Percentiles rank a stretch among this genome's conserved stretches.
phyloP scores from a whole-genome alignment of 2,113 vertebrate species.

The Mionectes macconnelli region DNA sequence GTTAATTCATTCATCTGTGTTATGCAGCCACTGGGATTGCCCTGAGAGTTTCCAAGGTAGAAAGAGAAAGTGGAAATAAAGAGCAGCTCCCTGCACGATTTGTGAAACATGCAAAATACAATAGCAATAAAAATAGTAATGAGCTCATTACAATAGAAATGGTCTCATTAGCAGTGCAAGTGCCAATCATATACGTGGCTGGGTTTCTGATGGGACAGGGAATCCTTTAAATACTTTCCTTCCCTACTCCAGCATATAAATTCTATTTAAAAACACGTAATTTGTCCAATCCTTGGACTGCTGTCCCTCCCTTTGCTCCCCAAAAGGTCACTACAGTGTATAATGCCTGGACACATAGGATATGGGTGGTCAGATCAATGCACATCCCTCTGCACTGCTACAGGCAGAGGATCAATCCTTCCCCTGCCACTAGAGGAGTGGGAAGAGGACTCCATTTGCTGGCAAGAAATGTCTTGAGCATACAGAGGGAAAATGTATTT shows the following conservation, averaged over 20 bases:
- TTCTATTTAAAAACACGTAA: background rate
- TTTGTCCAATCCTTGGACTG: background rate
- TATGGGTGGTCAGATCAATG: background rate
- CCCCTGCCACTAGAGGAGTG: background rate
- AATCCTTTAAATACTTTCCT: background rate
- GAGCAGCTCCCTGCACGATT: background rate
- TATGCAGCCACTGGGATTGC: background rate
- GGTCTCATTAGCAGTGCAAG: conserved; percentile 44
- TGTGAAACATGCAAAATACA: conserved; percentile 47
- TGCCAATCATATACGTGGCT: background rate
- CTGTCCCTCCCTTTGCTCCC: background rate
- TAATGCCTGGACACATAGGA: fast-evolving
- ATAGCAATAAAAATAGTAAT: conserved; percentile 52
- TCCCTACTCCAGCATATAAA: background rate
- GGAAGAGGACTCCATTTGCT: background rate
- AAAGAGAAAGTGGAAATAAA: background rate
- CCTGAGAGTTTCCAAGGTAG: conserved; percentile 1
- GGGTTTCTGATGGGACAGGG: background rate
- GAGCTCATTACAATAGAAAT: conserved; percentile 39
- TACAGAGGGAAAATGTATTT: background rate
- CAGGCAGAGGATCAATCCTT: background rate
- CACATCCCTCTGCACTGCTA: background rate
- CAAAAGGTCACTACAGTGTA: background rate
- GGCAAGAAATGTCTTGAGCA: background rate
- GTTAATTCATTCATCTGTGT: background rate